Evolutionary conservation across 2,113 vertebrate species (phyloP).

Genomic region (Ptilorrhoa leucosticta): DNA sequence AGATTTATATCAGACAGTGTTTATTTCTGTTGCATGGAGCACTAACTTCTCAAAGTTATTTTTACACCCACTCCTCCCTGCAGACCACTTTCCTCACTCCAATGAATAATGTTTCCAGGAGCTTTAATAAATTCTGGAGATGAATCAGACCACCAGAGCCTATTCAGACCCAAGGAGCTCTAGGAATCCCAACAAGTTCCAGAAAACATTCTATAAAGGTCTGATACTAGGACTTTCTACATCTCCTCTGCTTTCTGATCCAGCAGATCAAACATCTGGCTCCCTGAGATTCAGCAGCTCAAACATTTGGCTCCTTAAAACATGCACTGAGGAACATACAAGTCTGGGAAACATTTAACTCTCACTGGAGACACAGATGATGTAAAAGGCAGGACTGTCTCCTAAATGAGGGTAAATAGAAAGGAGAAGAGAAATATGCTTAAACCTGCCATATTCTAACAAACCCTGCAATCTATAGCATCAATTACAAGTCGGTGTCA

Average conservation of each 20-base stretch:
- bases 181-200: not conserved
- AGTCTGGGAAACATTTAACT: not conserved
- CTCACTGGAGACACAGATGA: not conserved
- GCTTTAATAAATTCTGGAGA: not conserved
- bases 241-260: not conserved
- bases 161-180: not conserved
- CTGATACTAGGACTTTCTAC: not conserved
- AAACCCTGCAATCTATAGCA: not conserved
- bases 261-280: not conserved
- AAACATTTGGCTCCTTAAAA: not conserved
- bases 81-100: not conserved
- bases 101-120: not conserved
- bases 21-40: not conserved
- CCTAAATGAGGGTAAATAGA: not conserved
- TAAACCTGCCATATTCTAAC: not conserved
- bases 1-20: not conserved
- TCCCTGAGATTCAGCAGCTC: not conserved
- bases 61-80: not conserved
- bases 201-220: not conserved
- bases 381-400: not conserved
- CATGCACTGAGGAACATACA: accelerated
- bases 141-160: not conserved
- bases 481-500: not conserved
- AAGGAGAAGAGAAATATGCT: not conserved
- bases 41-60: not conserved